These are phyloP conservation scores for Callipepla squamata DNA, from an alignment of 2,113 vertebrate genomes.

Conservation along the genomic window DNA sequence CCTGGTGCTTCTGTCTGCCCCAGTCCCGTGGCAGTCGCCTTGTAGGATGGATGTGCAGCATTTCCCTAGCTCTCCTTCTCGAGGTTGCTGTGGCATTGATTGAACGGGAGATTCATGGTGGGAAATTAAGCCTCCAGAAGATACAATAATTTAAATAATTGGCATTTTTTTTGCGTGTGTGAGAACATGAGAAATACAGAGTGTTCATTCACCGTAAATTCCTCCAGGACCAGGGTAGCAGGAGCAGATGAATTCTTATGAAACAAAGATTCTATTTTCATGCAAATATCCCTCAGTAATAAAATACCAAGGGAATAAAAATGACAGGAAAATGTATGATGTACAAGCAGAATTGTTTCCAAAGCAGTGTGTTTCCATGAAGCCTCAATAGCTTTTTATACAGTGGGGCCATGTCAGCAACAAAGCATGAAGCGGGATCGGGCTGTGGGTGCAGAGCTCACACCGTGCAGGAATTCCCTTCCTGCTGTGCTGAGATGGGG, in stretches of 20 bases:
- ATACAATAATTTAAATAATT: slow-evolving; percentile 70
- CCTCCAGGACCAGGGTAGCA: slow-evolving; percentile 27
- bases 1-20: background rate
- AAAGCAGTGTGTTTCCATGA: background rate
- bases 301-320: slow-evolving; percentile 66
- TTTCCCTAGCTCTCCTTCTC: background rate
- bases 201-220: slow-evolving; percentile 55
- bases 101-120: slow-evolving; percentile 46
- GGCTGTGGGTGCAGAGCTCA: fast-evolving
- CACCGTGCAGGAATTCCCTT: background rate
- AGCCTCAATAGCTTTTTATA: background rate
- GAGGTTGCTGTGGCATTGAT: slow-evolving; percentile 7
- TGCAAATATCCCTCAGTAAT: slow-evolving; percentile 73
- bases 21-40: fast-evolving
- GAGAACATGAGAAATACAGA: slow-evolving; percentile 54
- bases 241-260: slow-evolving; percentile 66
- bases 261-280: slow-evolving; percentile 76
- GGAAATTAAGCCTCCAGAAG: slow-evolving; percentile 65
- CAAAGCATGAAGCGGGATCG: fast-evolving
- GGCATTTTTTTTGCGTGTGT: slow-evolving; percentile 27
- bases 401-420: background rate
- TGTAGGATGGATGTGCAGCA: fast-evolving
- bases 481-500: fast-evolving
- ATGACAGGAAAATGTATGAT: slow-evolving; percentile 58
- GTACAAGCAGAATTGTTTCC: slow-evolving; percentile 47